These are phyloP conservation scores for Peromyscus californicus DNA, from an alignment of 2,113 vertebrate species.

Conservation along the genomic window DNA sequence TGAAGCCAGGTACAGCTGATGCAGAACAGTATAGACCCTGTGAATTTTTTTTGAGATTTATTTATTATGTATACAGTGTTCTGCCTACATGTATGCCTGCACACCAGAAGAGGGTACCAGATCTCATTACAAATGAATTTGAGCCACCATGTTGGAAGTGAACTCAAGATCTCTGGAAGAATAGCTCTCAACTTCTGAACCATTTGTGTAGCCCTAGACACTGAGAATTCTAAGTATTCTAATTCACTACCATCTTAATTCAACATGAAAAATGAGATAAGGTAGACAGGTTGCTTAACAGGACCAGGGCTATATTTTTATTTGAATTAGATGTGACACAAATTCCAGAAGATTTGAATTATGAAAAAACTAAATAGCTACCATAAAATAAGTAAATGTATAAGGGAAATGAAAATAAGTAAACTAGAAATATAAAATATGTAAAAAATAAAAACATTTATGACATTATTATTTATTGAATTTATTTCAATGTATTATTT, in stretches of 20 bases:
- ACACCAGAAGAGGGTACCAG: neutral
- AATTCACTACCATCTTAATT: neutral
- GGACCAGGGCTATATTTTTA: neutral
- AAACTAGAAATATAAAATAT: neutral
- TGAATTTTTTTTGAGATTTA: neutral
- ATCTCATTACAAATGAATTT: neutral
- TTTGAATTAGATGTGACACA: neutral
- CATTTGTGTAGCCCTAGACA: neutral
- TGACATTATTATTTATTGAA: neutral
- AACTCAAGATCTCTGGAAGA: neutral
- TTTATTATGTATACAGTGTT: neutral
- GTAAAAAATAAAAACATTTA: neutral
- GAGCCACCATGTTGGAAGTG: neutral
- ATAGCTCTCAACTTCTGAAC: neutral
- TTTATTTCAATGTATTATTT: too few species aligned
- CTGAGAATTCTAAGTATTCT: neutral
- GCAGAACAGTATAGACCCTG: neutral
- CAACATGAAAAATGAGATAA: neutral
- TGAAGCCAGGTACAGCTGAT: neutral
- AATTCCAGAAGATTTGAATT: neutral
- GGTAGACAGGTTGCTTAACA: neutral
- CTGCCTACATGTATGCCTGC: neutral
- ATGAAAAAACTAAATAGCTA: neutral
- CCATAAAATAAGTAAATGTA: neutral
- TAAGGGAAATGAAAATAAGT: constrained; percentile 8